Percentiles rank a stretch among this genome's conserved stretches.
phyloP scores from a whole-genome alignment of 23 tunicate species.

The Trididemnum nubilum region DNA sequence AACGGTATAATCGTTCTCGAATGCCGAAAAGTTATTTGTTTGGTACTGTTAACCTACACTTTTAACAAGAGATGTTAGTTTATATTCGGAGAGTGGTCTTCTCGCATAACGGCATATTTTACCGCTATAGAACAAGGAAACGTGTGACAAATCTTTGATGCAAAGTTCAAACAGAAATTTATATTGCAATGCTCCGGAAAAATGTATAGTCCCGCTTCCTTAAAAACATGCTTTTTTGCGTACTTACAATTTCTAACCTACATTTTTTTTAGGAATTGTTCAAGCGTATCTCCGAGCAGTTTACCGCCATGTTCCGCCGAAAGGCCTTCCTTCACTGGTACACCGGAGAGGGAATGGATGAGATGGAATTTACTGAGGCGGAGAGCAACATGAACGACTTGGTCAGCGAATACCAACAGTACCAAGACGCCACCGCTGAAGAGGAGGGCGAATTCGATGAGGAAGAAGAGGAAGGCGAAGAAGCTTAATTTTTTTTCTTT shows the following conservation, averaged over 20 bases:
- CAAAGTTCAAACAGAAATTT: too few relatives aligned
- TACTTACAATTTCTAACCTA: not conserved
- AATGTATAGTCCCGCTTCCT: too few relatives aligned
- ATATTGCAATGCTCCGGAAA: too few relatives aligned
- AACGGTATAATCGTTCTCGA: not conserved
- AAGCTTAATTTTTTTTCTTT: conserved; percentile 17
- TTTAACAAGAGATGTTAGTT: too few relatives aligned
- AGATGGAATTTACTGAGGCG: conserved; percentile 99
- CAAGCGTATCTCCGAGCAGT: conserved; percentile 93
- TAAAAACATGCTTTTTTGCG: too few relatives aligned
- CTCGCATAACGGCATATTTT: too few relatives aligned
- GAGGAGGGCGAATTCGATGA: conserved; percentile 93
- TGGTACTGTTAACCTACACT: too few relatives aligned
- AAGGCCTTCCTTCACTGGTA: conserved; percentile 99
- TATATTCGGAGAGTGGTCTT: too few relatives aligned
- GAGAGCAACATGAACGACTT: conserved; percentile 97
- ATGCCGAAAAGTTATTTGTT: too few relatives aligned
- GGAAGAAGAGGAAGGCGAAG: conserved; percentile 75
- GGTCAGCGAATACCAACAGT: conserved; percentile 94
- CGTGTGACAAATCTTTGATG: too few relatives aligned
- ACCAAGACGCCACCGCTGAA: conserved; percentile 93
- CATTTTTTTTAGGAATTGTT: conserved; percentile 69
- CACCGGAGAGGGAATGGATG: conserved; percentile 99
- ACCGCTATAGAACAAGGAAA: too few relatives aligned
- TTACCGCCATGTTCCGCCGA: conserved; percentile 95